A percentile compares a stretch with the other conserved stretches of the same genome.
These are phyloP conservation scores for Acanthornis magna DNA, from an alignment of 2,797 vertebrate genomes.

Conservation along the genomic window DNA sequence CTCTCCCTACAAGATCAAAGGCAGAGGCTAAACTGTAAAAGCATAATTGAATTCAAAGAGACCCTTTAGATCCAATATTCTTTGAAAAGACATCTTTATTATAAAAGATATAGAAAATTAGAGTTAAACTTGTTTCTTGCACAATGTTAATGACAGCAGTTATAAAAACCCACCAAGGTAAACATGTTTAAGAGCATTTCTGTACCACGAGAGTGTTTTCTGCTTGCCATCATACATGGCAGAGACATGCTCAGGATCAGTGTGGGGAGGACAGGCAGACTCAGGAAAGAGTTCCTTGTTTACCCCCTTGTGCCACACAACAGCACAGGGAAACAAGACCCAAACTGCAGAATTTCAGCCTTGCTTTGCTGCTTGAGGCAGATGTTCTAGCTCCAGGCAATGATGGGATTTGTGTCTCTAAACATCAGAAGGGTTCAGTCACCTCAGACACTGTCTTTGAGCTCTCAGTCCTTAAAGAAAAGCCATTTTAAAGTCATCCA, in stretches of 20 bases:
- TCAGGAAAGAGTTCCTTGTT: not conserved
- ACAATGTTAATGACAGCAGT: constrained; percentile 34
- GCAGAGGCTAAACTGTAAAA: not conserved
- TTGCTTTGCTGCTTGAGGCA: not conserved
- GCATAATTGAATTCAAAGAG: not conserved
- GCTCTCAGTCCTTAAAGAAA: not conserved
- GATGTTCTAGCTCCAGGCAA: not conserved
- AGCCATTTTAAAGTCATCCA: not conserved
- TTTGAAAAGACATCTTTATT: constrained; percentile 64
- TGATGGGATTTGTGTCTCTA: not conserved
- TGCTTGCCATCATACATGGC: not conserved
- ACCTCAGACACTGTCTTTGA: not conserved
- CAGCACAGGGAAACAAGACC: not conserved
- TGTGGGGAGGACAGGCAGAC: not conserved
- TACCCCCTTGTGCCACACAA: not conserved
- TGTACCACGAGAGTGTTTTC: not conserved
- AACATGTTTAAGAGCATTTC: constrained; percentile 16
- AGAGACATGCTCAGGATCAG: not conserved
- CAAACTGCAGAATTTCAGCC: not conserved
- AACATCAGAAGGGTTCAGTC: not conserved
- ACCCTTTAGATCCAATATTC: not conserved
- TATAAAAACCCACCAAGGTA: constrained; percentile 17
- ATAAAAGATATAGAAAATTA: constrained; percentile 63
- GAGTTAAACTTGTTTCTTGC: constrained; percentile 9
- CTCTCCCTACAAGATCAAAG: not conserved